phyloP scores from a whole-genome alignment of 2,888 invertebrate species.

The Sturmia bella region DNA sequence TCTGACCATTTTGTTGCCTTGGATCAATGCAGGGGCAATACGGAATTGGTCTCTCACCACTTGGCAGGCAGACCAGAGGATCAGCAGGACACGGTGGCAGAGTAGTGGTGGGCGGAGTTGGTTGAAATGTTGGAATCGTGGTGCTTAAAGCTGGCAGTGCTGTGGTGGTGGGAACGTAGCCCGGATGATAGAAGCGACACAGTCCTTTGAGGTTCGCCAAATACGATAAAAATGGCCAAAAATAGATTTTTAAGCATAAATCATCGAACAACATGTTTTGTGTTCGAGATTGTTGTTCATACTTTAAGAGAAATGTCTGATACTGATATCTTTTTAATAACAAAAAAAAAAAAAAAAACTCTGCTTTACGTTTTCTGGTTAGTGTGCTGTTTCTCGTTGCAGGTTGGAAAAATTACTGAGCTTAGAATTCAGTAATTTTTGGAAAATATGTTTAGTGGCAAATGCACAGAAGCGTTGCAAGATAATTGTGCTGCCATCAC shows the following conservation, averaged over 20 bases:
- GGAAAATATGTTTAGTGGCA: not conserved
- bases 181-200: constrained; percentile 76
- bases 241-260: constrained; percentile 80
- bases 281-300: not conserved
- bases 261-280: constrained; percentile 72
- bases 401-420: constrained; percentile 24
- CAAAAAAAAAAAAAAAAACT: no score
- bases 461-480: constrained; percentile 2
- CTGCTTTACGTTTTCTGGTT: no score
- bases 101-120: constrained; percentile 69
- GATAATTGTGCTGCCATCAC: no score
- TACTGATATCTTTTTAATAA: no score
- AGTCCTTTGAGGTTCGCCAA: constrained; percentile 80
- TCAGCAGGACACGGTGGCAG: constrained; percentile 67
- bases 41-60: constrained; percentile 76
- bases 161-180: constrained; percentile 77
- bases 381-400: not conserved
- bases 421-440: not conserved
- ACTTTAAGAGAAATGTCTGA: no score
- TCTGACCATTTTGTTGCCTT: constrained; percentile 69
- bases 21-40: constrained; percentile 81
- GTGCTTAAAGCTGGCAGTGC: constrained; percentile 74
- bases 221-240: constrained; percentile 80
- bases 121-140: constrained; percentile 68
- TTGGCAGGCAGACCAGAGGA: constrained; percentile 78